Evolutionary conservation across 2,888 invertebrate species (phyloP).

Genomic region (Dinocampus coccinellae): DNA sequence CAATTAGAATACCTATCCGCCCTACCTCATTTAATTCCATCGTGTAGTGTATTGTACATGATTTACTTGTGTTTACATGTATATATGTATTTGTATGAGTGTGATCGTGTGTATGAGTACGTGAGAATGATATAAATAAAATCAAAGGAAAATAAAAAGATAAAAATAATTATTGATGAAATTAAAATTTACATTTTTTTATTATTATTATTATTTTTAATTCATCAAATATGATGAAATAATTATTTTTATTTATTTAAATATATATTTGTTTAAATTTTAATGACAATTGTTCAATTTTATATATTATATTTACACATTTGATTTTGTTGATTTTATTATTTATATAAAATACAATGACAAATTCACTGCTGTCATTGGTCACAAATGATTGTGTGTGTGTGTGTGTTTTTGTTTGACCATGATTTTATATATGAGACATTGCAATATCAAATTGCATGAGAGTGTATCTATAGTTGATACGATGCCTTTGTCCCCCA

Average conservation of each 20-base stretch:
- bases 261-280: too few species aligned
- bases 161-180: neutral
- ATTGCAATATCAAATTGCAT: neutral
- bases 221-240: too few species aligned
- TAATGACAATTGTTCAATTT: too few species aligned
- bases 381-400: neutral
- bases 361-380: neutral
- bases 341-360: neutral
- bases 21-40: slow-evolving; percentile 41
- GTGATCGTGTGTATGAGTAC: neutral
- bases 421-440: neutral
- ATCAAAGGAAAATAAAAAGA: neutral
- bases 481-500: neutral
- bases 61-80: neutral
- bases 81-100: too few species aligned
- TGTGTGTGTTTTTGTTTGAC: neutral
- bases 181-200: too few species aligned
- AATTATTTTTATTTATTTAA: too few species aligned
- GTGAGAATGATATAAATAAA: neutral
- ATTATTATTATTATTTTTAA: too few species aligned
- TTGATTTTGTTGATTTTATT: neutral
- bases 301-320: too few species aligned
- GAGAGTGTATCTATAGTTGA: neutral
- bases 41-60: slow-evolving; percentile 6
- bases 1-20: slow-evolving; percentile 43